Percentiles rank a stretch among this genome's conserved stretches.
Evolutionary conservation across 2,888 invertebrate species (phyloP).

Genomic region (Augochlorella aurata): DNA sequence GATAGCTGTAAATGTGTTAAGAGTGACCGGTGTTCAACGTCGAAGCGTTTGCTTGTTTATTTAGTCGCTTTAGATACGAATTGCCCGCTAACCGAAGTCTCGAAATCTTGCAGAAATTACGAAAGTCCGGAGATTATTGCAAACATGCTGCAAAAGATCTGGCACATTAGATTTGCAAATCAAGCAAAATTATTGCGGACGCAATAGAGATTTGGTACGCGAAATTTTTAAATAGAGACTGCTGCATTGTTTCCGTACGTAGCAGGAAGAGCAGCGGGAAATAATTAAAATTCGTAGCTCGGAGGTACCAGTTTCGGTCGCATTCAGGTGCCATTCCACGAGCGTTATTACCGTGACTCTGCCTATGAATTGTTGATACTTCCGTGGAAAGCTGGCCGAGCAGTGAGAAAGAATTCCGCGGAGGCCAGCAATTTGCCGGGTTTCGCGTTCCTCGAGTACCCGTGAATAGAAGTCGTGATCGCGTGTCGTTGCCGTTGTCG

Average conservation of each 20-base stretch:
- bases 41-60: no score
- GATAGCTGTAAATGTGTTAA: no score
- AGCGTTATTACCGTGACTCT: neutral
- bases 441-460: neutral
- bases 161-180: no score
- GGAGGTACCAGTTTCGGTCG: neutral
- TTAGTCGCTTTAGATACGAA: no score
- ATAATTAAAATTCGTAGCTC: neutral
- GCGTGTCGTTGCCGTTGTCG: slow-evolving; percentile 4
- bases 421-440: neutral
- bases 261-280: neutral
- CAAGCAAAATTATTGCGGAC: no score
- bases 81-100: no score
- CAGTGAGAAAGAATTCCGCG: neutral
- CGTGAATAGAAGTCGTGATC: neutral
- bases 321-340: neutral
- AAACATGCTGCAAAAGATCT: neutral
- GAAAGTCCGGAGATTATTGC: neutral
- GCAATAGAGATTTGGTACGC: no score
- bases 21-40: no score
- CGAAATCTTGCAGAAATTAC: neutral
- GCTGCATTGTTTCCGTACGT: no score
- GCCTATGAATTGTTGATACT: slow-evolving; percentile 7
- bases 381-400: neutral
- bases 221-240: no score